Evolutionary conservation across 2,888 invertebrate genomes (phyloP).

Genomic region (Mesoligia furuncula): DNA sequence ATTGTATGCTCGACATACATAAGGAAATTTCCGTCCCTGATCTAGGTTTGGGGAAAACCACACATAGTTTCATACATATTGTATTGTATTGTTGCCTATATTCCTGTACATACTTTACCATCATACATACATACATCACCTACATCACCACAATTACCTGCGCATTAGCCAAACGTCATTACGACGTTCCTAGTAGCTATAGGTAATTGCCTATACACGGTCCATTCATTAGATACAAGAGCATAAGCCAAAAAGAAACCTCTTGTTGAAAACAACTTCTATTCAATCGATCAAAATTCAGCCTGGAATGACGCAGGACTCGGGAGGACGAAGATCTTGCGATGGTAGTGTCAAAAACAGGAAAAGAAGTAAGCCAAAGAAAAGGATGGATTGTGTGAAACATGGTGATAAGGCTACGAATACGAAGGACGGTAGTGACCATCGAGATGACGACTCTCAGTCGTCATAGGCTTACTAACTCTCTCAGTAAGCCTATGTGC

Average conservation of each 20-base stretch:
- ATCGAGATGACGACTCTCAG: too few species aligned
- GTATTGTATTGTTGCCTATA: background rate
- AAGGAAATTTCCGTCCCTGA: constrained; percentile 46
- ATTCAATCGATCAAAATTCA: background rate
- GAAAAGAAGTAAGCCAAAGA: background rate
- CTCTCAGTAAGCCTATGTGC: too few species aligned
- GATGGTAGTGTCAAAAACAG: background rate
- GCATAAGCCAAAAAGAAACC: background rate
- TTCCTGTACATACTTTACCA: background rate
- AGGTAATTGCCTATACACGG: too few species aligned
- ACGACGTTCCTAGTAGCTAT: background rate
- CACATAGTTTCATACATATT: background rate
- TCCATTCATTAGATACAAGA: background rate
- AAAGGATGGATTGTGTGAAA: background rate
- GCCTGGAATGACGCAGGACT: too few species aligned
- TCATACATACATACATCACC: too few species aligned
- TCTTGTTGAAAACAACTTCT: background rate
- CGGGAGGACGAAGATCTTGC: background rate
- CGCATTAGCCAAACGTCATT: background rate
- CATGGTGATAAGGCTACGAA: background rate
- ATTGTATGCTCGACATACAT: constrained; percentile 38
- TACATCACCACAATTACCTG: background rate
- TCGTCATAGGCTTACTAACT: too few species aligned
- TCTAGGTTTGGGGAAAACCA: constrained; percentile 48
- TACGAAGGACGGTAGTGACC: background rate